Base-by-base conservation (phyloP, 2,113 vertebrate species). In the Muscicapa adusta region DNA sequence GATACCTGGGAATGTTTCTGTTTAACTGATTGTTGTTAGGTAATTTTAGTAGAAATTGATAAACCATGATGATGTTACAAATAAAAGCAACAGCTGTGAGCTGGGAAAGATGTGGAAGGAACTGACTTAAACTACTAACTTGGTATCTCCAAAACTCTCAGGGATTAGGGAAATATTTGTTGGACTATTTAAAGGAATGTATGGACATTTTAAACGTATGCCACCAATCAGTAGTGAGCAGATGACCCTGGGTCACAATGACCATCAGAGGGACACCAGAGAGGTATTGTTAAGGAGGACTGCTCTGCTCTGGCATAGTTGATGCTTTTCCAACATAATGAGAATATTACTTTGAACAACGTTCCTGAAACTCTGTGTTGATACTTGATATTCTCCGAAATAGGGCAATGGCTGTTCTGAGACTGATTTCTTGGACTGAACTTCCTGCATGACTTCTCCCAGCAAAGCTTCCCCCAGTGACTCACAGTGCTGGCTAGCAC, bases 381-480 rank as follows among this genome's bases (percentile, higher is more conserved):
- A 78, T 71, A 76, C 34, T 93, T 56, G 43, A 74, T 88, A 74
- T 75, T 94, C 56, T 79, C 85, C 9, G 2, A 93, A 94, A 57
- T n/a, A 93, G 76, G 74, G 58, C 58, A 87, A 77, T 57, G 75
- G 50, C 68, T 91, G 73, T 56, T 77, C 72, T 40, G 68, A 68
- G 75, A 57, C 23, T 96, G 47, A 45, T 94, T 94, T 93, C 70
- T 93, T 45, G 80, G 78, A 66, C 20, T 71, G 54, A 92, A 61
- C 19, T 45, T 89, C 91, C 76, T 91, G 81, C 71, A 70, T 43
- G 78, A 77, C 58, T 95, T 91, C 87, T 85, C 36, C 18, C 43
- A 85, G 56, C 68, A 91, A 90, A 96, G 60, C 71, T 95, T 12
- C 72, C 93, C 60, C 31, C 63, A 66, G 75, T 96, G 93, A 95